Evolutionary conservation across 2,797 vertebrate genomes (phyloP), one percentile per base, ranked within the genome.

Genomic region (Momotus momota): DNA sequence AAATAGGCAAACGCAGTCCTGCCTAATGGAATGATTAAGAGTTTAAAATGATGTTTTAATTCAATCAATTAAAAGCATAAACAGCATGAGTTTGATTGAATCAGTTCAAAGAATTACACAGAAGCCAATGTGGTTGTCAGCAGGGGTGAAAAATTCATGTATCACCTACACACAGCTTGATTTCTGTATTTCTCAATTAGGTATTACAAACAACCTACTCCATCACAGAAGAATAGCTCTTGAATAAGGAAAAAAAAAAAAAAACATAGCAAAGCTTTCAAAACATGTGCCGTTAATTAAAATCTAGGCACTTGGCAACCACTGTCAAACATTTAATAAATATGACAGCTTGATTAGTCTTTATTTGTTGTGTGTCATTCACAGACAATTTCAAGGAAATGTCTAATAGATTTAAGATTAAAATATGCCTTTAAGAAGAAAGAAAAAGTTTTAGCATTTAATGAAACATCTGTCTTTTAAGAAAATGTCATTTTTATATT

Each of bases 21-120:
- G 51, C 60, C 71, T 96, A 97, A 97, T 93, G 70, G 66, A 97
- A 96, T 97, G 94, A 97, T 97, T 97, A 97, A 97, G 95, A 97
- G 93, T 96, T 97, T 97, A 89, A 96, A 97, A 96, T 57, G 70
- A 51, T 96, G 69, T 91, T 97, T 97, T 97, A 98, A 97, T 97
- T 96, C 89, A 98, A 98, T 98, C 97, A 98, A 97, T 97, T 97
- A 97, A 98, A 96, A 95, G 91, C 97, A 96, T 97, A 97, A 98
- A 92, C 97, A 98, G 97, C 96, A 91, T 96, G 97, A 64, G 93
- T 97, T 97, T 98, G 97, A 98, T 97, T 98, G 96, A 95, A 97
- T 97, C 96, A 96, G 96, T 98, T 93, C 97, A 95, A 98, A 97
- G 95, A 98, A 97, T 97, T 95, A 97, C 96, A 92, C 81, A 92